These are phyloP conservation scores for Phoenicopterus ruber DNA, from an alignment of 2,113 vertebrate genomes.

Conservation along the genomic window DNA sequence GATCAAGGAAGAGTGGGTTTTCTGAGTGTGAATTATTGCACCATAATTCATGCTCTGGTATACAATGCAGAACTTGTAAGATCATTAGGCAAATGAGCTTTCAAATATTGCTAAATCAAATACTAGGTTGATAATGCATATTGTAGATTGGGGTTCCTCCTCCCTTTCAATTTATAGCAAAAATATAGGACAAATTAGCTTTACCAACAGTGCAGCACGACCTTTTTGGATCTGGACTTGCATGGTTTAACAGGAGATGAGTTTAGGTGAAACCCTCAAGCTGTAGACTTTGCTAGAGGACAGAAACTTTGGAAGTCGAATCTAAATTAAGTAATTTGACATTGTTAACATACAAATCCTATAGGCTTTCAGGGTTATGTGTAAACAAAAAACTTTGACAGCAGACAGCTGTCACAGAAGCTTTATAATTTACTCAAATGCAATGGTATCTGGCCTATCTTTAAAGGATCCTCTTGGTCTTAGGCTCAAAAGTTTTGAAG, in stretches of 20 bases:
- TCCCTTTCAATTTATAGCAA: neutral
- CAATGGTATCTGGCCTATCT: neutral
- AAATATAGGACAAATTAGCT: neutral
- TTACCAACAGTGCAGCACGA: neutral
- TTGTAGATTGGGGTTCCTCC: neutral
- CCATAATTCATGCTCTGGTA: neutral
- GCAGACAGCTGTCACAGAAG: neutral
- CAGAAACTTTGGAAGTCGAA: neutral
- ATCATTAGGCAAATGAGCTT: neutral
- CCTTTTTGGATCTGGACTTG: neutral
- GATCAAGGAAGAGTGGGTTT: conserved; percentile 1
- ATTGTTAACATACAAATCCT: neutral
- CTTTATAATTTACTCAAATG: neutral
- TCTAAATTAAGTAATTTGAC: neutral
- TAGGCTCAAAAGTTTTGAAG: neutral
- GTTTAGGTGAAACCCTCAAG: neutral
- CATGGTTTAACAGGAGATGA: neutral
- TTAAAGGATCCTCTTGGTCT: neutral
- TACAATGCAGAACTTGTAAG: neutral
- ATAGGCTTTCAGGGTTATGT: neutral
- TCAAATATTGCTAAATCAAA: conserved; percentile 14
- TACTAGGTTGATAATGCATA: neutral
- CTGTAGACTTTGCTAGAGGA: neutral
- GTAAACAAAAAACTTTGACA: neutral
- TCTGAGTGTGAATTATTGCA: conserved; percentile 22